Conservation (phyloP, 2,888 invertebrate genomes). For the Hipparchia semele region DNA sequence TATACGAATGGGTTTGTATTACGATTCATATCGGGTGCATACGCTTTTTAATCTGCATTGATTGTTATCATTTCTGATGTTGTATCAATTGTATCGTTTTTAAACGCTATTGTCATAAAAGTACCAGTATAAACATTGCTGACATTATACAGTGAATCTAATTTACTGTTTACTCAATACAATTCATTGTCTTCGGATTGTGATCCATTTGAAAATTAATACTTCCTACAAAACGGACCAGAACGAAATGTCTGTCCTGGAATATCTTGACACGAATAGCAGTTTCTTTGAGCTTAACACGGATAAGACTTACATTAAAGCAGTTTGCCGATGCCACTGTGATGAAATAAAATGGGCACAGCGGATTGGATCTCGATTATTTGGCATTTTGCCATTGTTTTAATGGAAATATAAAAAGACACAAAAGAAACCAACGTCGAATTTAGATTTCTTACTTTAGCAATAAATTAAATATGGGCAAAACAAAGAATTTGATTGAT, state of each 20-base stretch:
- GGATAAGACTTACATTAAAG: constrained; percentile 54
- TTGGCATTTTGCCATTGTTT: constrained; percentile 26
- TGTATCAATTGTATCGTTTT: not conserved
- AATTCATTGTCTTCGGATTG: not conserved
- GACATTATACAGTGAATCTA: not conserved
- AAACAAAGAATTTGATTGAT: no score
- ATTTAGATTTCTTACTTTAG: not conserved
- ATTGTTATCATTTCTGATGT: no score
- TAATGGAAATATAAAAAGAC: constrained; percentile 13
- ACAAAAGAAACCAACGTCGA: not conserved
- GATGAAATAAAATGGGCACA: constrained; percentile 22
- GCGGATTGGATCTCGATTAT: constrained; percentile 5
- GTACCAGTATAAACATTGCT: not conserved
- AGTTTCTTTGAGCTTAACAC: constrained; percentile 53
- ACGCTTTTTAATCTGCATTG: no score
- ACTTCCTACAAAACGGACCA: constrained; percentile 17
- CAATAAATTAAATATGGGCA: no score
- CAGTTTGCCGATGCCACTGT: constrained; percentile 46
- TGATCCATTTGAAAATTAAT: not conserved
- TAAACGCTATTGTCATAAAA: not conserved
- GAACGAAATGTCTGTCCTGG: constrained; percentile 49
- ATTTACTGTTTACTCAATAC: not conserved
- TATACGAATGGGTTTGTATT: no score
- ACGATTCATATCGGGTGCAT: no score
- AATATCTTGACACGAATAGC: constrained; percentile 59